Percentiles rank a stretch among this genome's conserved stretches.
Conservation (phyloP, 30 jellyfish, hydroid and myxozoan genomes). For the Nemopilema nomurai region DNA sequence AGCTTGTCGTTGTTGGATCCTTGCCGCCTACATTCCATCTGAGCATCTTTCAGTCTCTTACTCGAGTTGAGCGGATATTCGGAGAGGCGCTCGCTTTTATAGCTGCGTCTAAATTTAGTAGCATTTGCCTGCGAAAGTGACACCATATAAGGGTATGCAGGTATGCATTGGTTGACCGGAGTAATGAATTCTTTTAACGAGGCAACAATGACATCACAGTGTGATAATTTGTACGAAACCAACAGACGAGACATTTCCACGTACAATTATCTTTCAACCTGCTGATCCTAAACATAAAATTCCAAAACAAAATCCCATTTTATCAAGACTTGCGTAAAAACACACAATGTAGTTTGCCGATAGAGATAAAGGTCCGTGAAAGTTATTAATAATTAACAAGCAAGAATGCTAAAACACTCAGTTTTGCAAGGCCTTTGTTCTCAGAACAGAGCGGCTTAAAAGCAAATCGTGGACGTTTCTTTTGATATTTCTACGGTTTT, state of each 20-base stretch:
- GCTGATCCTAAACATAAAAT: conserved; percentile 7
- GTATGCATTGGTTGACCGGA: neutral
- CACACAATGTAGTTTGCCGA: conserved; percentile 5
- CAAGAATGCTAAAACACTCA: conserved; percentile 52
- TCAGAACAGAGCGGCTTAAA: conserved; percentile 33
- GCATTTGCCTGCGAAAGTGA: neutral
- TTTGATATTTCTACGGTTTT: conserved; percentile 26
- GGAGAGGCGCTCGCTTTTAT: neutral
- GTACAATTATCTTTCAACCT: neutral
- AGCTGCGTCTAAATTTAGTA: neutral
- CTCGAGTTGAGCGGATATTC: too few relatives aligned
- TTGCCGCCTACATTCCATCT: too few relatives aligned
- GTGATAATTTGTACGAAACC: neutral
- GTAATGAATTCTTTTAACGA: neutral
- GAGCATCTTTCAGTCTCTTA: too few relatives aligned
- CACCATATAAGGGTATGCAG: neutral
- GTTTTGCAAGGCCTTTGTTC: conserved; percentile 46
- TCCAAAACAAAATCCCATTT: conserved; percentile 1
- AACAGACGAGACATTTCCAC: neutral
- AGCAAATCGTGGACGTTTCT: conserved; percentile 28
- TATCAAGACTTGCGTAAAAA: neutral
- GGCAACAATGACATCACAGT: neutral
- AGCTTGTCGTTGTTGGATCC: too few relatives aligned
- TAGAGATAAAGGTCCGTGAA: conserved; percentile 1
- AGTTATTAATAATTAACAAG: conserved; percentile 24